phyloP scores from a whole-genome alignment of 2,888 invertebrate species.

The Drosophila hawaiiensis region DNA sequence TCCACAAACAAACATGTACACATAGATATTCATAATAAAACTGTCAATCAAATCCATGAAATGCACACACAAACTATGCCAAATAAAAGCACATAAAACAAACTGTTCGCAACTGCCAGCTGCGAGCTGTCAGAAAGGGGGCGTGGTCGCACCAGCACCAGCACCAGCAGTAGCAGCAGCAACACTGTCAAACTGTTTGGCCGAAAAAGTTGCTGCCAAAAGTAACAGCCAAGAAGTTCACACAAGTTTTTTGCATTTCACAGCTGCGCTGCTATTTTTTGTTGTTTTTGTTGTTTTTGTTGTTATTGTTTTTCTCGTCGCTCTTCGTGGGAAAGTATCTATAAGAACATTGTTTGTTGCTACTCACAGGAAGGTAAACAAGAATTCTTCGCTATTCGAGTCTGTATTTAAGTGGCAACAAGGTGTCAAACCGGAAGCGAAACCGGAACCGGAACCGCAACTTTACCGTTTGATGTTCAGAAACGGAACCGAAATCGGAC shows the following conservation, averaged over 20 bases:
- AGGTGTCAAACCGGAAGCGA: background rate
- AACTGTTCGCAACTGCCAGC: slow-evolving; percentile 13
- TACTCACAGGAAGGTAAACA: background rate
- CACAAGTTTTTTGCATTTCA: slow-evolving; percentile 27
- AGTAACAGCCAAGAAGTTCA: slow-evolving; percentile 35
- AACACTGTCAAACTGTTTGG: slow-evolving; percentile 33
- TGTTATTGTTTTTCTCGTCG: background rate
- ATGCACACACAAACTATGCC: slow-evolving; percentile 33
- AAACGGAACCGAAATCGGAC: background rate
- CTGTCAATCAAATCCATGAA: slow-evolving; percentile 64
- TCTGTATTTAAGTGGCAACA: background rate
- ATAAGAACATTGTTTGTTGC: slow-evolving; percentile 7
- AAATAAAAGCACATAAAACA: slow-evolving; percentile 10
- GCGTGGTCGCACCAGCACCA: background rate
- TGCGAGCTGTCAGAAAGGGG: slow-evolving; percentile 4
- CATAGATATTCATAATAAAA: slow-evolving; percentile 59
- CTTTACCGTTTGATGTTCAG: background rate
- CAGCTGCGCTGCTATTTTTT: background rate
- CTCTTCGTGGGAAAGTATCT: slow-evolving; percentile 6
- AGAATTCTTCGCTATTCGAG: background rate
- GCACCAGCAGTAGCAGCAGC: no score
- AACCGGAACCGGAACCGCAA: background rate
- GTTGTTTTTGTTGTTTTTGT: background rate
- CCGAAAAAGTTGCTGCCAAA: slow-evolving; percentile 18
- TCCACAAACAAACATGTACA: background rate